These are phyloP conservation scores for Archivesica marissinica DNA, from an alignment of 1,140 invertebrate genomes.

Conservation along the genomic window DNA sequence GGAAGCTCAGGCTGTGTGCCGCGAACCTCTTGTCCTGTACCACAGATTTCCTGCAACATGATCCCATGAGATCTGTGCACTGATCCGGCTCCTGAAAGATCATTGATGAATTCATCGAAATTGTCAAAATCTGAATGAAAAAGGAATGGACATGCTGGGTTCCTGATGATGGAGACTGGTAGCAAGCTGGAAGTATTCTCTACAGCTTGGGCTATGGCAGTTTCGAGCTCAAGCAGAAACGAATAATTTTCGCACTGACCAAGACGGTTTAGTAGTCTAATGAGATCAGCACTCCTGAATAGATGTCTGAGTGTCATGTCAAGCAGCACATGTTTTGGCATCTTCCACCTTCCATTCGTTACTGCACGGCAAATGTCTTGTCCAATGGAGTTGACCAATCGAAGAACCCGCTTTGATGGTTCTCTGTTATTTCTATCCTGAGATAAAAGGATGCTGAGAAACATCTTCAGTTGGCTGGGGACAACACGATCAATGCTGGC, in stretches of 20 bases:
- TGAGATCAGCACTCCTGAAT: conserved; percentile 59
- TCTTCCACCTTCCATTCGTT: conserved; percentile 59
- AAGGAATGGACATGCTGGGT: conserved; percentile 48
- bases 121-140: conserved; percentile 72
- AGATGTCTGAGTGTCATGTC: conserved; percentile 58
- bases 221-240: conserved; percentile 45
- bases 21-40: neutral
- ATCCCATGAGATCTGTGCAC: conserved; percentile 69
- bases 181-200: conserved; percentile 62
- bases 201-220: conserved; percentile 43
- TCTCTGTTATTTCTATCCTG: neutral
- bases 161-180: conserved; percentile 60
- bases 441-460: conserved; percentile 1
- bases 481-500: neutral
- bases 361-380: conserved; percentile 61
- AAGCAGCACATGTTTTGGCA: conserved; percentile 62
- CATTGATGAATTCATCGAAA: conserved; percentile 68
- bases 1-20: neutral
- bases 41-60: conserved; percentile 60
- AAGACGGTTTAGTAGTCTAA: conserved; percentile 48
- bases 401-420: neutral
- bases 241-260: conserved; percentile 49
- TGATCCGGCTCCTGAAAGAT: conserved; percentile 52
- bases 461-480: conserved; percentile 9
- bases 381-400: conserved; percentile 51